Percentiles rank a stretch among this genome's conserved stretches.
These are phyloP conservation scores for Dryococelus australis DNA, from an alignment of 2,888 invertebrate species.

Conservation along the genomic window DNA sequence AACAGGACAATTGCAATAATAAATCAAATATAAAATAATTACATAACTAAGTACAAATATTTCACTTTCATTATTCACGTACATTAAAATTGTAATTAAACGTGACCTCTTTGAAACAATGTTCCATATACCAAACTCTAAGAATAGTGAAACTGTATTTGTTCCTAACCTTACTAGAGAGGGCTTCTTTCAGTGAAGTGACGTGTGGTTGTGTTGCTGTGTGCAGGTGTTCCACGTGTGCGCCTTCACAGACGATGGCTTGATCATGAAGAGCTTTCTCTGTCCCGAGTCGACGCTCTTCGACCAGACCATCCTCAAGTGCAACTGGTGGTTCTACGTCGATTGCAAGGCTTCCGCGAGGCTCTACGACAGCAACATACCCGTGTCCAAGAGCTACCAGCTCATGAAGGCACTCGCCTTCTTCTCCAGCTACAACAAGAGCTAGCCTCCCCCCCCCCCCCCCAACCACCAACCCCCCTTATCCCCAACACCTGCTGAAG, in stretches of 20 bases:
- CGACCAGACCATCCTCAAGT: slow-evolving; percentile 89
- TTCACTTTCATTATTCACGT: no score
- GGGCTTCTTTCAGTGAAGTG: no score
- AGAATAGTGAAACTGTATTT: no score
- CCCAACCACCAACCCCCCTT: neutral
- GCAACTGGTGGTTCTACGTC: slow-evolving; percentile 95
- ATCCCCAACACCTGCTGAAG: no score
- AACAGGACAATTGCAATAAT: no score
- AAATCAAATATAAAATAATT: no score
- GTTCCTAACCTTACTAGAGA: no score
- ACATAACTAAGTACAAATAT: no score
- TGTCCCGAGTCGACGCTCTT: slow-evolving; percentile 91
- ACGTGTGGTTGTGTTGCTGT: slow-evolving; percentile 33
- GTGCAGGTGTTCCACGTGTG: slow-evolving; percentile 90
- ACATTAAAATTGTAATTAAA: no score
- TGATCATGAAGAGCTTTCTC: slow-evolving; percentile 90
- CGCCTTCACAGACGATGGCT: slow-evolving; percentile 85
- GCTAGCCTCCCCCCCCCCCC: slow-evolving; percentile 11
- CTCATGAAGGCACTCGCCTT: slow-evolving; percentile 89
- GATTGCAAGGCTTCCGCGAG: slow-evolving; percentile 84
- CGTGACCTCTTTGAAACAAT: no score
- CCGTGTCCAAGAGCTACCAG: slow-evolving; percentile 90
- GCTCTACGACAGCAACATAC: slow-evolving; percentile 88
- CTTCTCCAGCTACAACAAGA: slow-evolving; percentile 83
- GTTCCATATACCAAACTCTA: no score